Evolutionary conservation across 2,113 vertebrate species (phyloP).

Genomic region (Heterotis niloticus): DNA sequence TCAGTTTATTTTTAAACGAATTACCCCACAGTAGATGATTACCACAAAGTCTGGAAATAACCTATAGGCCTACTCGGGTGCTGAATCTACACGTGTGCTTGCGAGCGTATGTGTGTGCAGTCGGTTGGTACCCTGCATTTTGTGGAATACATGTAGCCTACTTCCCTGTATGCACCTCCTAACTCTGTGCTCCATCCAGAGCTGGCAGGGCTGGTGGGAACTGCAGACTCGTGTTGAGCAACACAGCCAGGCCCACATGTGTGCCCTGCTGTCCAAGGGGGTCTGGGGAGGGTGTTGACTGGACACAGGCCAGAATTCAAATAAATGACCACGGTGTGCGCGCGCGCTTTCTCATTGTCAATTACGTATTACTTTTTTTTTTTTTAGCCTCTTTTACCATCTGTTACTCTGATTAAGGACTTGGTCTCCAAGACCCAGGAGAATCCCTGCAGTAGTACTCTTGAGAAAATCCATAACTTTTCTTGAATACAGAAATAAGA

Average conservation of each 20-base stretch:
- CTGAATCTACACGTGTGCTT: too few species aligned
- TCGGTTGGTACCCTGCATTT: neutral
- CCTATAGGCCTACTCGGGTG: too few species aligned
- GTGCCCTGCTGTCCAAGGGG: constrained; percentile 15
- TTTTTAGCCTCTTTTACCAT: neutral
- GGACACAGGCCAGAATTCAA: constrained; percentile 4
- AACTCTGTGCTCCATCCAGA: neutral
- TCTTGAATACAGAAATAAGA: neutral
- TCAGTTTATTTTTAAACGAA: too few species aligned
- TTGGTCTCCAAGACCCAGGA: too few species aligned
- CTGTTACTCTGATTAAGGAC: neutral
- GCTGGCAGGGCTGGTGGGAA: constrained; percentile 13
- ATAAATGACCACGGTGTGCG: neutral
- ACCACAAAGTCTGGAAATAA: too few species aligned
- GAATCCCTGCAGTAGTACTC: too few species aligned
- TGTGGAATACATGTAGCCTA: neutral
- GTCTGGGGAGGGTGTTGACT: neutral
- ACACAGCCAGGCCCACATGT: constrained; percentile 13
- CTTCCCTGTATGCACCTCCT: neutral
- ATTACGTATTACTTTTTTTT: neutral
- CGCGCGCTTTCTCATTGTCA: neutral
- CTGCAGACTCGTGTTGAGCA: neutral
- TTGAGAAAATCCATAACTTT: too few species aligned
- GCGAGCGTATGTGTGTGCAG: too few species aligned
- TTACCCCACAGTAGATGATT: too few species aligned